Percentiles rank a stretch among this genome's conserved stretches.
Evolutionary conservation across 1,140 invertebrate species (phyloP).

Genomic region (Brachionus plicatilis): DNA sequence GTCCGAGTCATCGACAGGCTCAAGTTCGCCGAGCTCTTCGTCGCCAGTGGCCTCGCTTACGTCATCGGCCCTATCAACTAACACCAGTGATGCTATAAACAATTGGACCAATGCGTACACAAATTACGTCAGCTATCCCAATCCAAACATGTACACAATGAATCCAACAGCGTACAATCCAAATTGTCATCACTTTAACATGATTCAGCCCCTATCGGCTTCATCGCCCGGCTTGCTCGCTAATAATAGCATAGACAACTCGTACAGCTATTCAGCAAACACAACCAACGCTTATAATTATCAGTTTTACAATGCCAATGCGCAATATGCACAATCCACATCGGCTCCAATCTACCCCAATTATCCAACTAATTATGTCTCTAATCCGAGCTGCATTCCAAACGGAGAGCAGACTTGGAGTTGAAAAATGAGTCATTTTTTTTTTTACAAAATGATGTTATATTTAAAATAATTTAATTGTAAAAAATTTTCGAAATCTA

Average conservation of each 20-base stretch:
- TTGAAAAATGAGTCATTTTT: background rate
- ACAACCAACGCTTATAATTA: background rate
- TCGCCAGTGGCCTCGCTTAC: background rate
- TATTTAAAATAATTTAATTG: conserved; percentile 13
- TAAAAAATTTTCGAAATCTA: background rate
- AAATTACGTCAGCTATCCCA: conserved; percentile 7
- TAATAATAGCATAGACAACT: conserved; percentile 1
- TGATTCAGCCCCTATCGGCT: conserved; percentile 16
- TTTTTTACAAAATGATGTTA: background rate
- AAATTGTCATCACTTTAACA: conserved; percentile 18
- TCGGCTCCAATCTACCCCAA: background rate
- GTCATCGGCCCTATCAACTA: background rate
- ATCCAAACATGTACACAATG: background rate
- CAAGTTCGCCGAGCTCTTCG: background rate
- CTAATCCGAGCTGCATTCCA: background rate
- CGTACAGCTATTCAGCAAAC: background rate
- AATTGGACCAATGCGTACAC: conserved; percentile 13
- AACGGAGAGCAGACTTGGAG: background rate
- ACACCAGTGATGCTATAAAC: background rate
- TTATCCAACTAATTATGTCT: background rate
- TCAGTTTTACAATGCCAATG: background rate
- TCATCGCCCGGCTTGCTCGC: background rate
- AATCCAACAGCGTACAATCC: conserved; percentile 22
- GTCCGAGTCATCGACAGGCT: background rate
- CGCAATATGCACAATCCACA: conserved; percentile 1